Conservation (phyloP, 1,140 invertebrate species). For the Varroa destructor region DNA sequence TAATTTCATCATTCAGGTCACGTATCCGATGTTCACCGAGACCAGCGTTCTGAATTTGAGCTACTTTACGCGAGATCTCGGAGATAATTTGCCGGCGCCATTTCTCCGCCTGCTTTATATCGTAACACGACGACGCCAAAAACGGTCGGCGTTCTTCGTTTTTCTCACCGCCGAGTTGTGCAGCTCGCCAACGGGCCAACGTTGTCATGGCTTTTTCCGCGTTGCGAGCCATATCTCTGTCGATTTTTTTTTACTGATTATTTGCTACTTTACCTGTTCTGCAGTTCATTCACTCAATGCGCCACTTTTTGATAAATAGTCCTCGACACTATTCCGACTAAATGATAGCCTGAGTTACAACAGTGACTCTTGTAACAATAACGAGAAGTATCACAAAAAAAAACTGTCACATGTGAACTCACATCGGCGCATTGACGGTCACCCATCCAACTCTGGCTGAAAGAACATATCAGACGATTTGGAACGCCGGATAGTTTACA, state of each 20-base stretch:
- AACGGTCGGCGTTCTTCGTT: constrained; percentile 67
- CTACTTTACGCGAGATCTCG: constrained; percentile 96
- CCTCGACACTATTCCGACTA: no score
- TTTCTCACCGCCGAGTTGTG: constrained; percentile 56
- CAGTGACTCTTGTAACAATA: no score
- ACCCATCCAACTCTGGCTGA: no score
- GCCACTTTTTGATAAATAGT: no score
- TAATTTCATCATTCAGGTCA: constrained; percentile 98
- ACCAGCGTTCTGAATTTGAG: constrained; percentile 96
- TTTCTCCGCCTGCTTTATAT: constrained; percentile 77
- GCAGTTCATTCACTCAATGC: no score
- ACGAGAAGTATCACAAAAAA: no score
- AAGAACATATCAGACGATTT: no score
- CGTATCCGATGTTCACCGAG: constrained; percentile 93
- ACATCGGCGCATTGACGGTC: no score
- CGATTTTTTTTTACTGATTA: background rate
- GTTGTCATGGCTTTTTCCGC: constrained; percentile 65
- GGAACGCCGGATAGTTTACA: no score
- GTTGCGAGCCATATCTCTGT: constrained; percentile 43
- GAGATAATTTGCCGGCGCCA: constrained; percentile 89
- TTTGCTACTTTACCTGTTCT: background rate
- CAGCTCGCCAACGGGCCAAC: constrained; percentile 80
- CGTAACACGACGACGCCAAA: constrained; percentile 79
- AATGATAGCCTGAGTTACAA: no score
- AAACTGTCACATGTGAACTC: no score